Evolutionary conservation across 1,140 invertebrate genomes (phyloP).

Genomic region (Apis cerana): DNA sequence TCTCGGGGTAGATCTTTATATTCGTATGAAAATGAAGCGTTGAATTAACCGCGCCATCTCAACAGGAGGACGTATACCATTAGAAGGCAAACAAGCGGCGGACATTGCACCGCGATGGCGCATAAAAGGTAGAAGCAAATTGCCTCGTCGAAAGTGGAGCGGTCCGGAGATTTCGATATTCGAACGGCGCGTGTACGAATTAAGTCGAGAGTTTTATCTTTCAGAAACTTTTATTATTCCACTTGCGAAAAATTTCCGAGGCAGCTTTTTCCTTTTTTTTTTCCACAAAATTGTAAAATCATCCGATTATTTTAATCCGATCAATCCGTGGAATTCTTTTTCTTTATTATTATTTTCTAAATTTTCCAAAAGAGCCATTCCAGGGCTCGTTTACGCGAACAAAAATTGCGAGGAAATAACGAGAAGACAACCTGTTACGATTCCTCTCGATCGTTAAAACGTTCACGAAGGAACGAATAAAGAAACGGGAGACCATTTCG

Average conservation of each 20-base stretch:
- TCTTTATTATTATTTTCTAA: no score
- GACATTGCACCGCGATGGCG: slow-evolving; percentile 23
- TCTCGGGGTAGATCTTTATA: not conserved
- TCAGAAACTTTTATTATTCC: no score
- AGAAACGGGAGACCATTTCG: not conserved
- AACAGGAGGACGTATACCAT: slow-evolving; percentile 27
- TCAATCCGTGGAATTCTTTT: no score
- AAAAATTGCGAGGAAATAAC: no score
- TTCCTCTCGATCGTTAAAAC: not conserved
- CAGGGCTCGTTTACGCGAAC: no score
- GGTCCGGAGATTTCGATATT: slow-evolving; percentile 12
- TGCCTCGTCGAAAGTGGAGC: slow-evolving; percentile 16
- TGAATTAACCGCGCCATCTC: slow-evolving; percentile 29
- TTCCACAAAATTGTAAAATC: no score
- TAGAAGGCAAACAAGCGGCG: slow-evolving; percentile 24
- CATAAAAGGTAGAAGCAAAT: slow-evolving; percentile 22
- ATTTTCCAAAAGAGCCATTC: no score
- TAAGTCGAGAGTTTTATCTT: not conserved
- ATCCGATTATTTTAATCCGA: no score
- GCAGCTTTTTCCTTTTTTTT: no score
- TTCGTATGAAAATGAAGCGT: slow-evolving; percentile 30
- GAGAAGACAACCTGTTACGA: no score
- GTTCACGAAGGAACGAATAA: not conserved
- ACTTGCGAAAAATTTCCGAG: no score
- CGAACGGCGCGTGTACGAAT: not conserved